These are phyloP conservation scores for Pipistrellus kuhlii DNA, from an alignment of 2,797 vertebrate species.

Conservation along the genomic window DNA sequence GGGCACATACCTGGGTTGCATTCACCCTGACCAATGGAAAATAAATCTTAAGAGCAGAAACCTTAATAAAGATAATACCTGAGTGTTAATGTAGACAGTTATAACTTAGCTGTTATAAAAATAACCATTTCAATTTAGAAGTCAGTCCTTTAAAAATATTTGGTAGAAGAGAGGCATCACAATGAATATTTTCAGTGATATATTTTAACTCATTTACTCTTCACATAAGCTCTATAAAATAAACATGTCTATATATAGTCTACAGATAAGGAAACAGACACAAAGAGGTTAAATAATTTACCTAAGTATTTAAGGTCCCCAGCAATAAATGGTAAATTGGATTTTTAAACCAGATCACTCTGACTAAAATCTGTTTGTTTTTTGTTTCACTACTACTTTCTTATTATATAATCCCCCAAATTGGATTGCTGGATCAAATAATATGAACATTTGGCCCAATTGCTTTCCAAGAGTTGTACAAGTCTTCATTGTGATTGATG, in stretches of 20 bases:
- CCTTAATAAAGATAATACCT: constrained; percentile 17
- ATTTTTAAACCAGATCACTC: constrained; percentile 49
- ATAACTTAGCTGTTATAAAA: not conserved
- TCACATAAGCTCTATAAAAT: not conserved
- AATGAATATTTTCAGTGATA: constrained; percentile 30
- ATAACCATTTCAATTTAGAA: not conserved
- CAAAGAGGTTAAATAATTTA: constrained; percentile 5
- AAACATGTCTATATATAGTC: not conserved
- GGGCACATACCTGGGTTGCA: not conserved
- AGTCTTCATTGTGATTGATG: not conserved
- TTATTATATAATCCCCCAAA: not conserved
- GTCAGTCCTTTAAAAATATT: not conserved
- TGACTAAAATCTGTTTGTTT: not conserved
- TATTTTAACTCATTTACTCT: constrained; percentile 10
- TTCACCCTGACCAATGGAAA: too few species aligned
- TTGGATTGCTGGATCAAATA: not conserved
- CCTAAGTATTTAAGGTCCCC: not conserved
- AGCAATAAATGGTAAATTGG: constrained; percentile 25
- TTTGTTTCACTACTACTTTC: not conserved
- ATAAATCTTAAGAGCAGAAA: constrained; percentile 53
- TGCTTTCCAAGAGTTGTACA: not conserved
- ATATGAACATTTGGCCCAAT: not conserved
- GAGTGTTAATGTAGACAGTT: not conserved
- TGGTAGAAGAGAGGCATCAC: not conserved
- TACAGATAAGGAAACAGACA: not conserved